A percentile compares a stretch with the other conserved stretches of the same genome.
These are phyloP conservation scores for Hexactinellida sp. DNA, from an alignment of 37 sponge, comb jelly and placozoan genomes.

Conservation along the genomic window DNA sequence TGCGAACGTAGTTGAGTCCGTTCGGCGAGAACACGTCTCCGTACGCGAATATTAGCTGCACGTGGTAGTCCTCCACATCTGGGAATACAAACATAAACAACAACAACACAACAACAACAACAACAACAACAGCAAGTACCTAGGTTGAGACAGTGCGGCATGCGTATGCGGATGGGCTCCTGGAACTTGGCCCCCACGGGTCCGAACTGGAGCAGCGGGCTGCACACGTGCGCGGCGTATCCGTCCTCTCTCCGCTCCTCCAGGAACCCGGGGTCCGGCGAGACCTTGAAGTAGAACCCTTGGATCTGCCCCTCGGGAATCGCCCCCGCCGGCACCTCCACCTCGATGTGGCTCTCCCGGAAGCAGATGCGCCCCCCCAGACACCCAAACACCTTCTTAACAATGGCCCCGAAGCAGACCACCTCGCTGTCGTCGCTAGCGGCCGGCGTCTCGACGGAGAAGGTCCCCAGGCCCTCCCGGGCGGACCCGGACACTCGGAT, in stretches of 20 bases:
- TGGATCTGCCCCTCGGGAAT: not conserved
- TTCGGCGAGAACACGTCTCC: slow-evolving; percentile 3
- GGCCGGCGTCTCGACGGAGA: not conserved
- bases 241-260: not conserved
- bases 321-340: not conserved
- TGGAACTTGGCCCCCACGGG: not conserved
- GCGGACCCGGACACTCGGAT: not conserved
- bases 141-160: not conserved
- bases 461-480: not conserved
- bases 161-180: not conserved
- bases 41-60: not conserved
- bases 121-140: not conserved
- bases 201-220: not conserved
- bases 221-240: not conserved
- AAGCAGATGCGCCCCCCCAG: not conserved
- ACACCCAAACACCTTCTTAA: not conserved
- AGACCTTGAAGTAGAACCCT: not conserved
- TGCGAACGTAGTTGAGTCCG: not conserved
- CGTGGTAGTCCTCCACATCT: not conserved
- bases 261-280: not conserved
- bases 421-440: not conserved
- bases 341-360: not conserved
- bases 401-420: not conserved
- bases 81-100: not conserved
- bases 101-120: not conserved